Evolutionary conservation across 2,888 invertebrate genomes (phyloP).

Genomic region (Drosophila colorata): DNA sequence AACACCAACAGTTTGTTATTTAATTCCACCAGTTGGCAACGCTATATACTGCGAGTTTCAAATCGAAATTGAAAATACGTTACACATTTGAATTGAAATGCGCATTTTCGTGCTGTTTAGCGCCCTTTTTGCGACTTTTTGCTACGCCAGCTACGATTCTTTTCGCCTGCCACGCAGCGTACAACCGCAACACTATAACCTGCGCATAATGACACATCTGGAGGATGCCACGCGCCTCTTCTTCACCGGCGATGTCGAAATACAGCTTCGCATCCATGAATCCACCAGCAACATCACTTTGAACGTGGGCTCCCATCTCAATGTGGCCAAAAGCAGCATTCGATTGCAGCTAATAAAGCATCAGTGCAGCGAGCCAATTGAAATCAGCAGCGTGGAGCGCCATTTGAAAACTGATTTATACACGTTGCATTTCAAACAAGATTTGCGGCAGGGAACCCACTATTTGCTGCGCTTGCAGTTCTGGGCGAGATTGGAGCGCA

Average conservation of each 20-base stretch:
- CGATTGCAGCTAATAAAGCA: not conserved
- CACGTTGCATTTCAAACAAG: constrained; percentile 86
- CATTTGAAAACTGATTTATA: constrained; percentile 87
- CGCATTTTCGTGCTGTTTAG: constrained; percentile 8
- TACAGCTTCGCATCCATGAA: constrained; percentile 81
- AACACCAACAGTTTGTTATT: not conserved
- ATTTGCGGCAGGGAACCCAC: constrained; percentile 84
- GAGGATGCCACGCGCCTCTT: constrained; percentile 80
- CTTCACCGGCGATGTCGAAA: constrained; percentile 84
- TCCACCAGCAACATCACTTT: constrained; percentile 88
- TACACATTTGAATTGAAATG: constrained; percentile 30
- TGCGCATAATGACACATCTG: constrained; percentile 85
- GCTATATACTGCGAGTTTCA: constrained; percentile 14
- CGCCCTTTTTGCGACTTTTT: constrained; percentile 10
- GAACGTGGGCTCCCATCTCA: constrained; percentile 86
- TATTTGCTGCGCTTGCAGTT: constrained; percentile 88
- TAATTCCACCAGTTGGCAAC: constrained; percentile 22
- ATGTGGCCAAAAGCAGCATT: constrained; percentile 15
- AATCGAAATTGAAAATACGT: constrained; percentile 23
- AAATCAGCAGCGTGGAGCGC: constrained; percentile 84
- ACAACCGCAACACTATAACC: constrained; percentile 83
- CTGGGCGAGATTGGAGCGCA: constrained; percentile 87
- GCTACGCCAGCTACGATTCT: constrained; percentile 41
- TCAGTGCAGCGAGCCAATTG: constrained; percentile 12
- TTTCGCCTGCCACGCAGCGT: constrained; percentile 85